Percentiles rank a stretch among this genome's conserved stretches.
Conservation (phyloP, 2,888 invertebrate genomes). For the Tillus elongatus region DNA sequence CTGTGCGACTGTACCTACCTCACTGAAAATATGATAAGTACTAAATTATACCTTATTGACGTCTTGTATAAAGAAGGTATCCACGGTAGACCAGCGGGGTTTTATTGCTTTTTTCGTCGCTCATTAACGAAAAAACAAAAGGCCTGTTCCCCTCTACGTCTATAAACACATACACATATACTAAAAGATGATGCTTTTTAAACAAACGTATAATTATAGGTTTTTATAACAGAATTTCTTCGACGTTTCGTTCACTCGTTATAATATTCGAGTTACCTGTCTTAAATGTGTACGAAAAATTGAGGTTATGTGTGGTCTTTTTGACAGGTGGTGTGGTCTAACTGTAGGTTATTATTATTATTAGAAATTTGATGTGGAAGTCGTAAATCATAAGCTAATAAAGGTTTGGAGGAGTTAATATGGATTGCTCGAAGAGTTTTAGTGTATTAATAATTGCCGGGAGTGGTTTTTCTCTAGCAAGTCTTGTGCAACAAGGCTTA, state of each 20-base stretch:
- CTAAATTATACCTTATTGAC: slow-evolving; percentile 35
- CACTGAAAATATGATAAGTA: slow-evolving; percentile 34
- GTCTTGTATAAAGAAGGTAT: slow-evolving; percentile 29
- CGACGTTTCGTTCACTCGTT: slow-evolving; percentile 7
- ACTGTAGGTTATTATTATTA: slow-evolving; percentile 19
- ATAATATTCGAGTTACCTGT: slow-evolving; percentile 11
- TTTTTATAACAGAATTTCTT: slow-evolving; percentile 25
- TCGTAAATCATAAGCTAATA: slow-evolving; percentile 24
- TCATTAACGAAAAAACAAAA: slow-evolving; percentile 20
- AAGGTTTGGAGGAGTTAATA: slow-evolving; percentile 6
- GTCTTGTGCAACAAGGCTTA: background rate
- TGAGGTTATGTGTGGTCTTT: slow-evolving; percentile 19
- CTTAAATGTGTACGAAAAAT: slow-evolving; percentile 15
- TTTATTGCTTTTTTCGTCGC: slow-evolving; percentile 17
- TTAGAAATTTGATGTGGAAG: slow-evolving; percentile 23
- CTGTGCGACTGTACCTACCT: slow-evolving; percentile 32
- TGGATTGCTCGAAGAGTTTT: too few relatives aligned
- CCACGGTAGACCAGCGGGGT: slow-evolving; percentile 29
- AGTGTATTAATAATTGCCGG: background rate
- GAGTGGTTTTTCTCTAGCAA: background rate
- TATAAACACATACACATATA: too few relatives aligned
- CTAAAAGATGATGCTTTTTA: slow-evolving; percentile 12
- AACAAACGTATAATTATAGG: slow-evolving; percentile 25
- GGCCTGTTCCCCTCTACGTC: background rate
- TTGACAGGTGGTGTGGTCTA: slow-evolving; percentile 18